These are phyloP conservation scores for Bombus consobrinus DNA, from an alignment of 1,140 invertebrate species.

Conservation along the genomic window DNA sequence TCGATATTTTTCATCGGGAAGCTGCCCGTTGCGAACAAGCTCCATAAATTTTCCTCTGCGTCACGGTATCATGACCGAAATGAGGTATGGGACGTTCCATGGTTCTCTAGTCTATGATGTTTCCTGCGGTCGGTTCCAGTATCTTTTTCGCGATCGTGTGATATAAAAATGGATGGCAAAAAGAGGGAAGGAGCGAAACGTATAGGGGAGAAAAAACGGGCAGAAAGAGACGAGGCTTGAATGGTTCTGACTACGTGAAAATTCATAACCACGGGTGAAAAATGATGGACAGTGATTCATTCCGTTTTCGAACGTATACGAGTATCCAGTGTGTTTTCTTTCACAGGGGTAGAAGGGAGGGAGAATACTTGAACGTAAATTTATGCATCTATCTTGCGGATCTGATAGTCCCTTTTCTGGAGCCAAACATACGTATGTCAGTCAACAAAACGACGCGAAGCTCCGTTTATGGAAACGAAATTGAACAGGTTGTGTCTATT, in stretches of 20 bases:
- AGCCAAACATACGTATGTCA: not conserved
- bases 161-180: constrained; percentile 10
- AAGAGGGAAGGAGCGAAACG: not conserved
- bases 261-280: not conserved
- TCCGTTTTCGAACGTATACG: not conserved
- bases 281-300: constrained; percentile 45
- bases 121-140: not conserved
- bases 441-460: not conserved
- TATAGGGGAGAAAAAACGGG: not conserved
- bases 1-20: constrained; percentile 18
- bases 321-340: no score
- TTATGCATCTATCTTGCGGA: not conserved
- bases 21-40: not conserved
- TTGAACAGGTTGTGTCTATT: no score
- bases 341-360: not conserved
- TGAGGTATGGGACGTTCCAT: not conserved
- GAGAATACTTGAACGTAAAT: constrained; percentile 30
- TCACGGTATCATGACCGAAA: not conserved
- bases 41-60: constrained; percentile 32
- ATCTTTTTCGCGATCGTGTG: not conserved
- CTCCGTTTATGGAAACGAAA: no score
- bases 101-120: not conserved
- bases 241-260: not conserved
- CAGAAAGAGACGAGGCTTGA: not conserved
- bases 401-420: not conserved